Conservation (phyloP, 2,797 vertebrate genomes). For the Choloepus didactylus region DNA sequence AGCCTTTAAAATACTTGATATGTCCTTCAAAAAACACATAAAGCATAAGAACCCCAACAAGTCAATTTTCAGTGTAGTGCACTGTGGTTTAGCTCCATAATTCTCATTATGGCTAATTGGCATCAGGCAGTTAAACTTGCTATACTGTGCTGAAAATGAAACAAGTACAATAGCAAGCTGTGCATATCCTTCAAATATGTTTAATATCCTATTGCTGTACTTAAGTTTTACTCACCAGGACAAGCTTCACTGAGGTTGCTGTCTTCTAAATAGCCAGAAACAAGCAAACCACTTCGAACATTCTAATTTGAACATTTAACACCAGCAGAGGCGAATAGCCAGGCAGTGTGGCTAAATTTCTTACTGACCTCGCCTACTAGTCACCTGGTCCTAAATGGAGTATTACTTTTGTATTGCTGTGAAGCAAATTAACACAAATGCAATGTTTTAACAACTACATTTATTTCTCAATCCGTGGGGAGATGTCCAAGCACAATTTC, state of each 20-base stretch:
- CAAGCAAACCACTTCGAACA: conserved; percentile 27
- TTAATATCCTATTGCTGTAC: conserved; percentile 35
- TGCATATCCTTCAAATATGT: conserved; percentile 30
- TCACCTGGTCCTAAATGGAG: not conserved
- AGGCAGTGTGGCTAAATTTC: not conserved
- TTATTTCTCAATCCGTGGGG: not conserved
- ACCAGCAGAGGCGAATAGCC: not conserved
- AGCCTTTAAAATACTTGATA: conserved; percentile 30
- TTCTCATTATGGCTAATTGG: conserved; percentile 70
- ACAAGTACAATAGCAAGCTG: conserved; percentile 38
- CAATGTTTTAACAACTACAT: not conserved
- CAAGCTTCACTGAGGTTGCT: not conserved
- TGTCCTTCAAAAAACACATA: conserved; percentile 10
- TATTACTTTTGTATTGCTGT: conserved; percentile 21
- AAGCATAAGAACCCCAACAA: conserved; percentile 62
- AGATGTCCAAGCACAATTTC: not conserved
- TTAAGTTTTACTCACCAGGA: conserved; percentile 10
- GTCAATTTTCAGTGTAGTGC: conserved; percentile 48
- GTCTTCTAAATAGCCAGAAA: not conserved
- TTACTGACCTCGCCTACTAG: not conserved
- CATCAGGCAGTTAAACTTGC: conserved; percentile 65
- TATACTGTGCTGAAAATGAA: conserved; percentile 64
- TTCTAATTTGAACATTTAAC: conserved; percentile 34
- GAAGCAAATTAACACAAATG: not conserved
- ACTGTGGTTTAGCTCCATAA: conserved; percentile 54